A percentile compares a stretch with the other conserved stretches of the same genome.
phyloP scores from a whole-genome alignment of 2,888 invertebrate species.

The Plebejus anna region DNA sequence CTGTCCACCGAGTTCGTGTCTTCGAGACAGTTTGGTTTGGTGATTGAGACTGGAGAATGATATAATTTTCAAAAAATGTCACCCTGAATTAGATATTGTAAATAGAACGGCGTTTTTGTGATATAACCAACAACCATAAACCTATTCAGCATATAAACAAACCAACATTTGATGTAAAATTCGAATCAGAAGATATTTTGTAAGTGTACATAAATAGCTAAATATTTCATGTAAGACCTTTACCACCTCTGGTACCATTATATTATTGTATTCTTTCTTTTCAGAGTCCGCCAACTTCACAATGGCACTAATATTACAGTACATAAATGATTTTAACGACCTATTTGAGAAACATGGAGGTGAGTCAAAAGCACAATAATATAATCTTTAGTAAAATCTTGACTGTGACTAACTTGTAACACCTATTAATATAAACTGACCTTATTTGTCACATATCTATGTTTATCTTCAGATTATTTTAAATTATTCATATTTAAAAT shows the following conservation, averaged over 20 bases:
- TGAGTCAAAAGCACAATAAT: constrained; percentile 64
- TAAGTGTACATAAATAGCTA: constrained; percentile 28
- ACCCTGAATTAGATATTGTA: constrained; percentile 20
- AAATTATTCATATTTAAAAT: not conserved
- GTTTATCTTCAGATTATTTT: not conserved
- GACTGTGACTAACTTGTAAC: not conserved
- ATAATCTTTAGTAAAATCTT: constrained; percentile 20
- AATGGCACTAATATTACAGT: constrained; percentile 91
- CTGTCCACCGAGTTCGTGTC: constrained; percentile 13
- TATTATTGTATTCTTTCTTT: constrained; percentile 46
- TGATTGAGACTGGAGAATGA: constrained; percentile 14
- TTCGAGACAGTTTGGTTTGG: constrained; percentile 5
- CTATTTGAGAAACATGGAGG: constrained; percentile 92
- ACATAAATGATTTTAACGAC: constrained; percentile 88
- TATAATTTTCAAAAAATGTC: constrained; percentile 27
- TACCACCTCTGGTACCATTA: constrained; percentile 4
- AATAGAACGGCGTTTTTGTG: constrained; percentile 21
- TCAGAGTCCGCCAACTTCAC: constrained; percentile 63
- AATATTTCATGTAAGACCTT: constrained; percentile 23
- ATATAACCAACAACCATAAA: constrained; percentile 5
- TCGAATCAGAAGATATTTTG: constrained; percentile 9
- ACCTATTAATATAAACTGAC: not conserved
- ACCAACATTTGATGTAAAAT: constrained; percentile 1
- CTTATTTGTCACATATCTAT: not conserved
- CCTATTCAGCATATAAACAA: not conserved